phyloP scores from a whole-genome alignment of 30 jellyfish, hydroid and myxozoan genomes.

The Chrysaora quinquecirrha region DNA sequence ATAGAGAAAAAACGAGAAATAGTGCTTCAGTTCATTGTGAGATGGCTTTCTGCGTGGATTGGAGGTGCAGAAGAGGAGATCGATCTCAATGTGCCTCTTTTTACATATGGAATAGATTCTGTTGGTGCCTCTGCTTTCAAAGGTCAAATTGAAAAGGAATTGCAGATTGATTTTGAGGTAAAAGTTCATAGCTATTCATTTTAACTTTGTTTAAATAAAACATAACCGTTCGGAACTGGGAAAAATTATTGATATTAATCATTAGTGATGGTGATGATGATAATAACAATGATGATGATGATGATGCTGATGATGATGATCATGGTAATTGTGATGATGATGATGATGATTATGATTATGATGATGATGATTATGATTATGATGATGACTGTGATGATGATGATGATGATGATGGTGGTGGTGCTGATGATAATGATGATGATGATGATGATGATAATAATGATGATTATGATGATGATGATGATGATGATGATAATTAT shows the following conservation, averaged over 20 bases:
- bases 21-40: background rate
- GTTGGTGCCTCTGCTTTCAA: slow-evolving; percentile 64
- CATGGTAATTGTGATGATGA: background rate
- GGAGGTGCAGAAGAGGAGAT: slow-evolving; percentile 67
- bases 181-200: background rate
- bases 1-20: slow-evolving; percentile 43
- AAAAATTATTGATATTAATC: background rate
- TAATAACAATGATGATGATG: background rate
- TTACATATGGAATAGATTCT: slow-evolving; percentile 65
- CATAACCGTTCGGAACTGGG: background rate
- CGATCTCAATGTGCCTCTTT: slow-evolving; percentile 51
- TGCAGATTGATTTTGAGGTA: slow-evolving; percentile 60
- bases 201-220: no score
- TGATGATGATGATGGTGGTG: slow-evolving; percentile 1
- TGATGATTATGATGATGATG: slow-evolving; percentile 1
- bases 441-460: background rate
- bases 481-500: slow-evolving; percentile 16
- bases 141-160: background rate
- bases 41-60: slow-evolving; percentile 41
- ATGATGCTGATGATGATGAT: background rate
- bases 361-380: background rate
- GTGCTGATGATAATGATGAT: background rate
- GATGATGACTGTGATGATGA: background rate
- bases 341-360: background rate
- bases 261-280: background rate